Conservation (phyloP, 2,888 invertebrate species). For the Tenthredo mesomela region DNA sequence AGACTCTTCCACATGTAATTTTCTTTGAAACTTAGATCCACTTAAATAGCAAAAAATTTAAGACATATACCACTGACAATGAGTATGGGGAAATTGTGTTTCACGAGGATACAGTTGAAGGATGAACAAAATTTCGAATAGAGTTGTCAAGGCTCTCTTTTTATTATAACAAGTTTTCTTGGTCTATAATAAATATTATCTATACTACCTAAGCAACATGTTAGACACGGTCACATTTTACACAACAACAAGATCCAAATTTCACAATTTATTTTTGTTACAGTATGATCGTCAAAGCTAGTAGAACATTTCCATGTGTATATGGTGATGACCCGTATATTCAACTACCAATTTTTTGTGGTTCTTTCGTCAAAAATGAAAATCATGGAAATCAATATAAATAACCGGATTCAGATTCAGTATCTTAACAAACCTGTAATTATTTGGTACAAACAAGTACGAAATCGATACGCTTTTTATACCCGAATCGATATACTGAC, state of each 20-base stretch:
- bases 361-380: background rate
- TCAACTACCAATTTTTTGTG: background rate
- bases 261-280: background rate
- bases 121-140: background rate
- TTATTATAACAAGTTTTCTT: background rate
- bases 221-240: background rate
- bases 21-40: background rate
- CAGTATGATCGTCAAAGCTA: background rate
- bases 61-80: too few relatives aligned
- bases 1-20: background rate
- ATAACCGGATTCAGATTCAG: background rate
- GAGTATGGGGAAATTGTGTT: background rate
- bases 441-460: background rate
- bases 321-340: background rate
- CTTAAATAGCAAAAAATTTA: background rate
- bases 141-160: conserved; percentile 8
- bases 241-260: background rate
- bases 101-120: background rate
- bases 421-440: background rate
- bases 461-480: background rate
- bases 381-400: background rate
- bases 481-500: background rate
- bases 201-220: background rate
- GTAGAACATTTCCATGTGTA: background rate
- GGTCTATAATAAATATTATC: background rate